Conservation (phyloP, 2,888 invertebrate genomes). For the Eucriotettix oculatus region DNA sequence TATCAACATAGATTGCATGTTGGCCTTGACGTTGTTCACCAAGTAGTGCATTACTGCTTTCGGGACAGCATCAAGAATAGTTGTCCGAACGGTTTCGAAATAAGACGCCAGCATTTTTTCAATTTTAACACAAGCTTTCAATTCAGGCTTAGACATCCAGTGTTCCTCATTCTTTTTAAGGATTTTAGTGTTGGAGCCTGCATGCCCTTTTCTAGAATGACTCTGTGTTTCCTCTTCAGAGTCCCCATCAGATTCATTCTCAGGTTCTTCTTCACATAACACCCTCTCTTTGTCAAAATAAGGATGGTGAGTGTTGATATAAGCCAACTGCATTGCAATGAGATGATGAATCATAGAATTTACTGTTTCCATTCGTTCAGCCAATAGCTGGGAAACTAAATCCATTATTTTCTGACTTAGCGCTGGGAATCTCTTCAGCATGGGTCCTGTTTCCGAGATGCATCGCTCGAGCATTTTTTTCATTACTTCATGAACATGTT, state of each 20-base stretch:
- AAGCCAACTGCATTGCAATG: slow-evolving; percentile 41
- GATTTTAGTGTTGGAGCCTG: too few species aligned
- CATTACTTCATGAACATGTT: slow-evolving; percentile 45
- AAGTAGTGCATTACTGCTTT: slow-evolving; percentile 50
- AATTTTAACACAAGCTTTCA: slow-evolving; percentile 37
- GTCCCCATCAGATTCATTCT: too few species aligned
- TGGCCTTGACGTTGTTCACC: slow-evolving; percentile 43
- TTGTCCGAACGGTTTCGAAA: slow-evolving; percentile 43
- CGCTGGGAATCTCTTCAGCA: slow-evolving; percentile 43
- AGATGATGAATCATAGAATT: slow-evolving; percentile 44
- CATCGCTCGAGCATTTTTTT: slow-evolving; percentile 46
- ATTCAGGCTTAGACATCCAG: slow-evolving; percentile 23
- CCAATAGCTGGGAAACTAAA: slow-evolving; percentile 38
- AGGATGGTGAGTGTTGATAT: slow-evolving; percentile 49
- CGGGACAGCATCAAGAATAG: slow-evolving; percentile 44
- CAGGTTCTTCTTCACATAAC: too few species aligned
- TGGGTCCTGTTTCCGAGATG: slow-evolving; percentile 37
- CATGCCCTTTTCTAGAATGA: too few species aligned
- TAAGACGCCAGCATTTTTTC: slow-evolving; percentile 42
- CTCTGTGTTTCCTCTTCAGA: too few species aligned
- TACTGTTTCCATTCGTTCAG: slow-evolving; percentile 38
- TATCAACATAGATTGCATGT: slow-evolving; percentile 44
- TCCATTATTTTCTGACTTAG: slow-evolving; percentile 43
- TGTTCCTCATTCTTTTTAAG: too few species aligned
- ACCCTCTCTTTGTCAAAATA: too few species aligned